phyloP scores from a whole-genome alignment of 1,140 invertebrate genomes.

The Venturia canescens region DNA sequence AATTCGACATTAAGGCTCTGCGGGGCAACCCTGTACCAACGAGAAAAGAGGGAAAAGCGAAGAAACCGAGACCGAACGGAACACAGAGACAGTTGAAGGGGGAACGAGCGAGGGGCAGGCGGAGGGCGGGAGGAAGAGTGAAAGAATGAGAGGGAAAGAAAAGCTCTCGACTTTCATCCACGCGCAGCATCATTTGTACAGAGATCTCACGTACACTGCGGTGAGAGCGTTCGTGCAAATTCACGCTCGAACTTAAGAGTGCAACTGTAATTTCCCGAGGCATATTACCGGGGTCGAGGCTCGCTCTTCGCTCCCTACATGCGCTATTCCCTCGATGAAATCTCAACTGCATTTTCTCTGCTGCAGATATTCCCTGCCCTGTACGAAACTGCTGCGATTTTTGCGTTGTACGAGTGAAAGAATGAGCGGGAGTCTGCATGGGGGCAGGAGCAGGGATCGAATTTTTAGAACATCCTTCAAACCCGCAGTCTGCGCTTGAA shows the following conservation, averaged over 20 bases:
- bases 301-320: slow-evolving; percentile 30
- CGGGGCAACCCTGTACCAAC: slow-evolving; percentile 2
- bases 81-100: neutral
- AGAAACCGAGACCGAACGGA: neutral
- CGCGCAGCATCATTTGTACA: slow-evolving; percentile 24
- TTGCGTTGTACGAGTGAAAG: slow-evolving; percentile 27
- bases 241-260: slow-evolving; percentile 48
- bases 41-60: slow-evolving; percentile 9
- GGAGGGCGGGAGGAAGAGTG: slow-evolving; percentile 9
- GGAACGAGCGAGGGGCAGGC: slow-evolving; percentile 11
- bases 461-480: neutral
- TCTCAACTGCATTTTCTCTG: slow-evolving; percentile 50
- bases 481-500: neutral
- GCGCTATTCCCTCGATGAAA: slow-evolving; percentile 50
- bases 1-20: slow-evolving; percentile 45
- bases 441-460: neutral
- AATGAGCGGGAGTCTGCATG: neutral
- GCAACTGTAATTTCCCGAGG: slow-evolving; percentile 51
- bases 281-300: slow-evolving; percentile 40
- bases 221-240: slow-evolving; percentile 31
- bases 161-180: slow-evolving; percentile 11
- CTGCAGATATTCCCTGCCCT: slow-evolving; percentile 41
- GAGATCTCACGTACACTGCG: slow-evolving; percentile 24
- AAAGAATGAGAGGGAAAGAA: slow-evolving; percentile 6
- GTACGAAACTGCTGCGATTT: slow-evolving; percentile 30